Base-by-base conservation (phyloP, 2,797 vertebrate species). In the Dallia pectoralis region DNA sequence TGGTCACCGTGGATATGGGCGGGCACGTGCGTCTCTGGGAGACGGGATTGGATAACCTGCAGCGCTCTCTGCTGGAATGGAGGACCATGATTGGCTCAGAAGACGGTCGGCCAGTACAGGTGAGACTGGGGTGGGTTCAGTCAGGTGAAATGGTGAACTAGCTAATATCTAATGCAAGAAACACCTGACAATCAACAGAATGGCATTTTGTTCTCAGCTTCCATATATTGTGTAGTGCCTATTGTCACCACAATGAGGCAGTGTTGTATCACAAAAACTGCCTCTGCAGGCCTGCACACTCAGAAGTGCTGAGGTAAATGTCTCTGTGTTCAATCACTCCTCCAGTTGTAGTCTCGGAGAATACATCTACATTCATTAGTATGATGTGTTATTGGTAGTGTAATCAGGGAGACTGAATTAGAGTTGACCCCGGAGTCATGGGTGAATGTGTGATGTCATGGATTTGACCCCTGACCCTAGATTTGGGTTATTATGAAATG, bases 21-120 rank as follows among this genome's bases (percentile, higher is more conserved):
- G 98, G 98, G 0, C 88, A 83, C 3, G 83, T 98, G 69, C 90
- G 97, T n/a, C 91, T 98, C 0, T 99, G 98, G 98, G 97, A 99
- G 85, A 99, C 96, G 0, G 97, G 95, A 69, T 76, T 96, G 56
- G 95, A 96, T 51, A 92, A 85, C 19, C 92, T 99, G 63, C 95
- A 96, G 86, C 93, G 85, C 4, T 99, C 98, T 0, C 93, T 99
- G 74, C 89, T 94, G 90, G 96, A 99, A 2, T 99, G 98, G 98
- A 97, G 92, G 82, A 96, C 94, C 78, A 96, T 99, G 97, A 96
- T 99, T n/a, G 98, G 97, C 3, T 86, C 93, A 63, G 96, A 96
- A 69, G 94, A 95, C 6, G 92, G 94, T 56, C 88, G 92, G 68
- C 93, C 94, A 1, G 9, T 96, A 40, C 98, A 99, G 96, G 98